A percentile compares a stretch with the other conserved stretches of the same genome.
These are phyloP conservation scores for Triops cancriformis DNA, from an alignment of 1,140 invertebrate genomes.

Conservation along the genomic window DNA sequence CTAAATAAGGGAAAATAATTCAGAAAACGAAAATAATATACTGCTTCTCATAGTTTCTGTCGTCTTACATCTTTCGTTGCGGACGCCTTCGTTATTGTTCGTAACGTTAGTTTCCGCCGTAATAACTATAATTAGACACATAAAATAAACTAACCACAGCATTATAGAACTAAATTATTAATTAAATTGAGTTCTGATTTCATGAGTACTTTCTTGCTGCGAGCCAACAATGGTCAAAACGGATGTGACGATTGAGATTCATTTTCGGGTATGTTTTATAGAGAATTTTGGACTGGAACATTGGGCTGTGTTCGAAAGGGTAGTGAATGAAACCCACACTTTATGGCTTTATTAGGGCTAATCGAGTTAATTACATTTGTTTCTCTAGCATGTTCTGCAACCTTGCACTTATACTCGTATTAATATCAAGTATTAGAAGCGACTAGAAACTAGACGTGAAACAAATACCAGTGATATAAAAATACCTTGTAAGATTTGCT, in stretches of 20 bases:
- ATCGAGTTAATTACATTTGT: background rate
- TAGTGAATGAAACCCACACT: background rate
- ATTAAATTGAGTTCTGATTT: no score
- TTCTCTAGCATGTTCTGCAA: background rate
- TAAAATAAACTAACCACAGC: background rate
- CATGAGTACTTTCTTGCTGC: no score
- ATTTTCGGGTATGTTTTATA: background rate
- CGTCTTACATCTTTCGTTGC: slow-evolving; percentile 19
- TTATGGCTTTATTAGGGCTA: background rate
- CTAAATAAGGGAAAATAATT: background rate
- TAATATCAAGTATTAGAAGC: no score
- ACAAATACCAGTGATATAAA: no score
- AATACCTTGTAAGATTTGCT: no score
- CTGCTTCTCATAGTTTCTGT: no score
- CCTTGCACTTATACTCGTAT: no score
- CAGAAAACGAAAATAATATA: background rate
- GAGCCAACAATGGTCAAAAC: background rate
- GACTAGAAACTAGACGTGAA: no score
- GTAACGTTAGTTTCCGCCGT: background rate
- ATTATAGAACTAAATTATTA: background rate
- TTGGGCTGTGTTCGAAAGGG: background rate
- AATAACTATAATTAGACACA: background rate
- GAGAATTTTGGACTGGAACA: background rate
- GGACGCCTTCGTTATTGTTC: background rate
- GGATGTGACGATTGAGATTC: background rate